Conservation (phyloP, 2,888 invertebrate genomes). For the Pomacea canaliculata region DNA sequence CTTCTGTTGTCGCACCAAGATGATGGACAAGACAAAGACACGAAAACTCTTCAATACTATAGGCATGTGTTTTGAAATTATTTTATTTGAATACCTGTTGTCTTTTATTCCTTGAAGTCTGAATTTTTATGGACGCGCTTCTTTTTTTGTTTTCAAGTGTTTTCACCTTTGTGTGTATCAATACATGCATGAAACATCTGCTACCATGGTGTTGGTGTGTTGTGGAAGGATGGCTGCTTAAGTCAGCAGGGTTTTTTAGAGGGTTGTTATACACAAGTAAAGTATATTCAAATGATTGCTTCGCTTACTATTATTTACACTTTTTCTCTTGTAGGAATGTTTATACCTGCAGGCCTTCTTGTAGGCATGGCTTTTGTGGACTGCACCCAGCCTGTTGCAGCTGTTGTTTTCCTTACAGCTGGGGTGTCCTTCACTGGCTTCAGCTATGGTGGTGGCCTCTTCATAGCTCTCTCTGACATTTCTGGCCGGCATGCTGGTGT, state of each 20-base stretch:
- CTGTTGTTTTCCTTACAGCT: slow-evolving; percentile 51
- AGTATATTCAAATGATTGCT: no score
- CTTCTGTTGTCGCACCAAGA: slow-evolving; percentile 17
- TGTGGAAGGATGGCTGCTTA: no score
- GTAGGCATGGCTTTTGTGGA: slow-evolving; percentile 53
- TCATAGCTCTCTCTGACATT: slow-evolving; percentile 63
- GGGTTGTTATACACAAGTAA: no score
- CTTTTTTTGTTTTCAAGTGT: no score
- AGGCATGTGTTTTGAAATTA: slow-evolving; percentile 22
- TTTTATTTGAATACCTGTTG: no score
- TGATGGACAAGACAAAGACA: slow-evolving; percentile 23
- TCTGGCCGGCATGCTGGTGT: slow-evolving; percentile 63
- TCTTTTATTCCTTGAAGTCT: no score
- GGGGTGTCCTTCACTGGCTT: slow-evolving; percentile 56
- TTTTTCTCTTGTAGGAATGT: slow-evolving; percentile 37
- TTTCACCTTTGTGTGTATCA: no score
- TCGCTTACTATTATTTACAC: no score
- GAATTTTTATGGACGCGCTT: no score
- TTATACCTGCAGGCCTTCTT: slow-evolving; percentile 51
- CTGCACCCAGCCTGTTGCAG: slow-evolving; percentile 41
- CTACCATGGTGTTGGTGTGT: no score
- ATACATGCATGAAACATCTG: no score
- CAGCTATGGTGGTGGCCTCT: slow-evolving; percentile 53
- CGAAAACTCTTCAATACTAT: slow-evolving; percentile 34
- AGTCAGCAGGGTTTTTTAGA: no score